Evolutionary conservation across 2,797 vertebrate genomes (phyloP), one percentile per base, ranked within the genome.

Genomic region (Cirrhinus mrigala): DNA sequence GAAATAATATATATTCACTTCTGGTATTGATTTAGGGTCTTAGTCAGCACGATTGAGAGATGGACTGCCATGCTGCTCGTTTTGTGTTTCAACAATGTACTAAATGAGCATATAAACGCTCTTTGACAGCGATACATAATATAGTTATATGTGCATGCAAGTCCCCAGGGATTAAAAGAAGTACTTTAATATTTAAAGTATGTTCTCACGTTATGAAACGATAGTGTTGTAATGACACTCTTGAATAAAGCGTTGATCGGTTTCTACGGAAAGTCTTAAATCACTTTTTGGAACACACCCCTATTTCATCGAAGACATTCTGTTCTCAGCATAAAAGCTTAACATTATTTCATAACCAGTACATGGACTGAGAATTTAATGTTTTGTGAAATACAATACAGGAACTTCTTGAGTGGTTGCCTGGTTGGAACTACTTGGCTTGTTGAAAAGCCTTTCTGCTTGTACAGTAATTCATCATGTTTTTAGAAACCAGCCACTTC

Each of bases 41-140:
- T 70, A 84, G 66, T 89, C 74, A 87, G 29, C 79, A 75, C 14
- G 64, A 88, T 27, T 81, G n/a, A 85, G 86, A 91, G 86, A 91
- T 86, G 70, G 90, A 78, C 71, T 44, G 77, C 73, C 79, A 80
- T 75, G 73, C 56, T 86, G 85, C 88, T 86, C 83, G 87, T 80
- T 75, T 50, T 89, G 73, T 62, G 76, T 90, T 92, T 91, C 86
- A 91, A 90, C 84, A 64, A 75, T 87, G 85, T 44, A 68, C 81
- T 88, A 88, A 92, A 89, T 85, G 87, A 85, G 87, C 83, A 91
- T 90, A 81, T 80, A 81, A 83, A 91, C 46, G 71, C 29, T 91
- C 88, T 91, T 90, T 90, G 93, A 94, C 90, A 92, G 90, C 68
- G 85, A 90, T 92, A 91, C 92, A 93, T 93, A 89, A 87, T 87